phyloP scores from a whole-genome alignment of 2,113 vertebrate genomes.

The Halichoeres trimaculatus region DNA sequence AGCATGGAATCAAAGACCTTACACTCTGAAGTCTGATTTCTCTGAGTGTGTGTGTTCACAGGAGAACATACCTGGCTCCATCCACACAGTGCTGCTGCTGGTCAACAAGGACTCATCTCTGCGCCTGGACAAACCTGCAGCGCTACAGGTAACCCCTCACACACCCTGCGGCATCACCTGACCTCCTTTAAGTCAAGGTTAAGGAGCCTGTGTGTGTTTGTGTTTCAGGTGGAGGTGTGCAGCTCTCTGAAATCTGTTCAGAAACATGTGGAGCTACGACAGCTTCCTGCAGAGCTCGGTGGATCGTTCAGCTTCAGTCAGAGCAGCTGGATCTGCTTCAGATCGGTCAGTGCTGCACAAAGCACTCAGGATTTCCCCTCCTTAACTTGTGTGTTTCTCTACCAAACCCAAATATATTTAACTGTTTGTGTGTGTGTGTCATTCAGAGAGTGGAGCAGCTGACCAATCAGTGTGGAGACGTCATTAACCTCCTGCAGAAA shows the following conservation, averaged over 20 bases:
- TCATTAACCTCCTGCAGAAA: slow-evolving; percentile 85
- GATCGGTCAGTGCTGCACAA: slow-evolving; percentile 87
- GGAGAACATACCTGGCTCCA: slow-evolving; percentile 81
- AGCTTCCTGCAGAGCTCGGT: slow-evolving; percentile 87
- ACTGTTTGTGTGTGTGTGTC: background rate
- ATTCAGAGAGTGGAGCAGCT: slow-evolving; percentile 89
- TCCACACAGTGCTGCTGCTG: slow-evolving; percentile 87
- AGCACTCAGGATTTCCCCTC: no score
- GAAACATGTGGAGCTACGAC: slow-evolving; percentile 85
- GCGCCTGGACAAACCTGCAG: slow-evolving; percentile 80
- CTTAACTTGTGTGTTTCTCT: no score
- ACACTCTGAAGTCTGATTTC: no score
- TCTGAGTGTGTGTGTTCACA: slow-evolving; percentile 22
- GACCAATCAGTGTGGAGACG: slow-evolving; percentile 82
- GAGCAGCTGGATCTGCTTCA: slow-evolving; percentile 89
- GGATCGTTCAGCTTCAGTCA: slow-evolving; percentile 91
- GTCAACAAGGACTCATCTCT: slow-evolving; percentile 82
- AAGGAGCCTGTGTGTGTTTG: background rate
- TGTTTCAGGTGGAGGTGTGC: slow-evolving; percentile 86
- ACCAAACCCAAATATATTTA: no score
- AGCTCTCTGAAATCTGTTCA: slow-evolving; percentile 87
- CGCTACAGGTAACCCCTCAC: slow-evolving; percentile 83
- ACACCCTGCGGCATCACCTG: background rate
- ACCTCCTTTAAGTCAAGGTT: background rate
- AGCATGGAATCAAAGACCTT: background rate